phyloP scores from a whole-genome alignment of 1,140 invertebrate species.

The Riptortus pedestris region DNA sequence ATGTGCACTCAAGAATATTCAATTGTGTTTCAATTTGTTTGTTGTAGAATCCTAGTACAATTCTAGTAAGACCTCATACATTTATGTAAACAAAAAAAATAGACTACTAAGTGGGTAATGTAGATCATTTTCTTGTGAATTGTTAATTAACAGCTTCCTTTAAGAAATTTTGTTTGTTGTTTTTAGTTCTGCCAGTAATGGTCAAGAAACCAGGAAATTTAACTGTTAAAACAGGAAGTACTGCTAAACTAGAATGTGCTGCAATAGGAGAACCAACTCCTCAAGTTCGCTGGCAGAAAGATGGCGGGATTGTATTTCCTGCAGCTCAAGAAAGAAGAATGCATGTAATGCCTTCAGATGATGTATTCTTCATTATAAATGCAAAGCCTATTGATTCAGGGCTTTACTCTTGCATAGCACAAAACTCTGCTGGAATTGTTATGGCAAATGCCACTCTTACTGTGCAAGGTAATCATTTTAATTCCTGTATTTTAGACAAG shows the following conservation, averaged over 20 bases:
- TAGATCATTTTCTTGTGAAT: no score
- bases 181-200: constrained; percentile 74
- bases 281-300: constrained; percentile 85
- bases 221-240: constrained; percentile 69
- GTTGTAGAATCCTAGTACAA: no score
- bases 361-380: constrained; percentile 84
- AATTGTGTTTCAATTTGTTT: no score
- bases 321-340: constrained; percentile 85
- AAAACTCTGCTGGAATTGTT: constrained; percentile 76
- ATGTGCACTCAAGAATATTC: no score
- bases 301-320: constrained; percentile 89
- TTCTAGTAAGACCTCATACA: no score
- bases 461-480: constrained; percentile 55
- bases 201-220: constrained; percentile 74
- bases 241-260: constrained; percentile 81
- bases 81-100: no score
- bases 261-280: constrained; percentile 79
- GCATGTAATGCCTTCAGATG: constrained; percentile 83
- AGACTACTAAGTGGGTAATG: no score
- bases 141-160: no score
- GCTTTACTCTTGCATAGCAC: constrained; percentile 85
- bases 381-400: constrained; percentile 80
- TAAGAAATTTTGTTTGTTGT: constrained; percentile 32
- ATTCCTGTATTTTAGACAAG: not conserved
- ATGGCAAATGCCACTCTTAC: constrained; percentile 80